A percentile compares a stretch with the other conserved stretches of the same genome.
Evolutionary conservation across 2,797 vertebrate genomes (phyloP).

Genomic region (Schizothorax lantsangensis): DNA sequence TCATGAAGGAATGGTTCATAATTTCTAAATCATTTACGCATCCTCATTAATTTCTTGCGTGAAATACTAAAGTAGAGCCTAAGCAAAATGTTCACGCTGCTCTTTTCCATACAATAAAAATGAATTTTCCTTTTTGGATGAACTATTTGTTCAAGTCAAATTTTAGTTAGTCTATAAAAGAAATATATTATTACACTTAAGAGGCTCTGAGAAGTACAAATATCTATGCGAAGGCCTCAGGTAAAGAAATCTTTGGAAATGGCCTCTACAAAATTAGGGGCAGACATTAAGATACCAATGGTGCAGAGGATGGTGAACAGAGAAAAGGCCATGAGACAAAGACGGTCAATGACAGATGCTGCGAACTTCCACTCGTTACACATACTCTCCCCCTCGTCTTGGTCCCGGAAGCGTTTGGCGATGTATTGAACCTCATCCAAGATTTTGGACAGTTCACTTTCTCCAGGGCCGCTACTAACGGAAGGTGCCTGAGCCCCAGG

Average conservation of each 20-base stretch:
- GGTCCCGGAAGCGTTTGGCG: constrained; percentile 75
- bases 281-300: constrained; percentile 81
- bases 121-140: background rate
- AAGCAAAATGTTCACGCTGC: background rate
- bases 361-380: constrained; percentile 84
- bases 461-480: constrained; percentile 48
- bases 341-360: constrained; percentile 79
- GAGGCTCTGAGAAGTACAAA: constrained; percentile 5
- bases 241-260: constrained; percentile 79
- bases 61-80: background rate
- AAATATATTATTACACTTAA: background rate
- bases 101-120: background rate
- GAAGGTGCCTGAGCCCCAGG: constrained; percentile 44
- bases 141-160: background rate
- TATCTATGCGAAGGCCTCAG: constrained; percentile 18
- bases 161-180: background rate
- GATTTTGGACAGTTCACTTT: constrained; percentile 74
- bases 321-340: constrained; percentile 81
- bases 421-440: constrained; percentile 81
- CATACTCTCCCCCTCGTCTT: constrained; percentile 76
- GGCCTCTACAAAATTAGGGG: constrained; percentile 82
- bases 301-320: constrained; percentile 81
- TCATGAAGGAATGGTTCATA: background rate
- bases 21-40: background rate
- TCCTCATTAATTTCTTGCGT: background rate